Percentiles rank a stretch among this genome's conserved stretches.
phyloP scores from a whole-genome alignment of 2,113 vertebrate species.

The Dasyornis broadbenti region DNA sequence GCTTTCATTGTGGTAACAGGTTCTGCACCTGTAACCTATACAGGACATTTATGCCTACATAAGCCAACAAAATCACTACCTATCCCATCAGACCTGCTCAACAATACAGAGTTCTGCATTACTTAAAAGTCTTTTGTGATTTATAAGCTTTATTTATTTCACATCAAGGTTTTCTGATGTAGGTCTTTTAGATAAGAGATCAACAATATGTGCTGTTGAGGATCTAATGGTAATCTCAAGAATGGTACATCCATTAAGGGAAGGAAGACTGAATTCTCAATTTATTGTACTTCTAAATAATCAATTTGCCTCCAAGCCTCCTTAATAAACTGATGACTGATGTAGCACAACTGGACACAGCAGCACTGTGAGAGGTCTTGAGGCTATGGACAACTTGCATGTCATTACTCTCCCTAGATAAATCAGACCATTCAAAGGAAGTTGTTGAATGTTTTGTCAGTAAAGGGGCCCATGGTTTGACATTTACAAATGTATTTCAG shows the following conservation, averaged over 20 bases:
- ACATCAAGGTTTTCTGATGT: neutral
- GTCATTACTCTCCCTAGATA: slow-evolving; percentile 26
- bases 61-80: neutral
- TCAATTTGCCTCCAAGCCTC: slow-evolving; percentile 39
- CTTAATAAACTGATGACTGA: slow-evolving; percentile 59
- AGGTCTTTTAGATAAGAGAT: neutral
- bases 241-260: neutral
- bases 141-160: neutral
- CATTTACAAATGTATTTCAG: slow-evolving; percentile 14
- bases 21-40: neutral
- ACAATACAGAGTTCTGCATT: neutral
- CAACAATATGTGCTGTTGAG: neutral
- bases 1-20: neutral
- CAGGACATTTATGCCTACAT: neutral
- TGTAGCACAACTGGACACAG: slow-evolving; percentile 18
- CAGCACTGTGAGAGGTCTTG: slow-evolving; percentile 12
- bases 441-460: neutral
- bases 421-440: slow-evolving; percentile 30
- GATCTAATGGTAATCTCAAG: neutral
- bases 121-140: neutral
- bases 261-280: slow-evolving; percentile 42
- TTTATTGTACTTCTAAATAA: slow-evolving; percentile 63
- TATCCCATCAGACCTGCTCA: neutral
- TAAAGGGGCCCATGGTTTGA: neutral
- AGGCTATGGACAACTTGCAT: neutral